phyloP scores from a whole-genome alignment of 2,113 vertebrate genomes.

The Proteles cristata region DNA sequence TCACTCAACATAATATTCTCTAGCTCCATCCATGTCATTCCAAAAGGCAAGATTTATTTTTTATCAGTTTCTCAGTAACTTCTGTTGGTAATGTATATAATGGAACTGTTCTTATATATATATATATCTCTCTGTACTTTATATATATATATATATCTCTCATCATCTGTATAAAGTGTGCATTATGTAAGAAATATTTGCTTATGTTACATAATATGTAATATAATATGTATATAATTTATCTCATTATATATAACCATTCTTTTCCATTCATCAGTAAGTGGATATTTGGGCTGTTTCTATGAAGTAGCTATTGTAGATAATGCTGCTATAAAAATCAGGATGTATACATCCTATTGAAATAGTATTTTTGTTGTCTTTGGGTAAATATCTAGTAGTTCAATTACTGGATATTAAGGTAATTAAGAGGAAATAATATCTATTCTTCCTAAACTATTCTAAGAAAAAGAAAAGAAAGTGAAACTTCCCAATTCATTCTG shows the following conservation, averaged over 20 bases:
- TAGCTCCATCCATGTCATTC: not conserved
- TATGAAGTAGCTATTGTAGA: not conserved
- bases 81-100: too few relatives aligned
- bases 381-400: not conserved
- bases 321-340: not conserved
- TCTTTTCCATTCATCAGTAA: not conserved
- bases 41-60: not conserved
- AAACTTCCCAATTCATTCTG: not conserved
- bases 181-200: too few relatives aligned
- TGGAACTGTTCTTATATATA: not conserved
- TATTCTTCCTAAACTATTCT: not conserved
- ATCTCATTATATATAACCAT: not conserved
- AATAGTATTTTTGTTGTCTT: not conserved
- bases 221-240: not conserved
- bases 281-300: not conserved
- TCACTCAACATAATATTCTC: not conserved
- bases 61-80: too few relatives aligned
- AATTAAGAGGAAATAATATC: not conserved
- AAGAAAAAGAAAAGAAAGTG: not conserved
- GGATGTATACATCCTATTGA: not conserved
- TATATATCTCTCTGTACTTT: too few relatives aligned
- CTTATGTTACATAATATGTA: not conserved
- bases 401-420: not conserved
- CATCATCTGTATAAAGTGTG: too few relatives aligned
- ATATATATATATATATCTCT: not conserved